phyloP scores from a whole-genome alignment of 2,888 invertebrate genomes.

The Cryptus armator region DNA sequence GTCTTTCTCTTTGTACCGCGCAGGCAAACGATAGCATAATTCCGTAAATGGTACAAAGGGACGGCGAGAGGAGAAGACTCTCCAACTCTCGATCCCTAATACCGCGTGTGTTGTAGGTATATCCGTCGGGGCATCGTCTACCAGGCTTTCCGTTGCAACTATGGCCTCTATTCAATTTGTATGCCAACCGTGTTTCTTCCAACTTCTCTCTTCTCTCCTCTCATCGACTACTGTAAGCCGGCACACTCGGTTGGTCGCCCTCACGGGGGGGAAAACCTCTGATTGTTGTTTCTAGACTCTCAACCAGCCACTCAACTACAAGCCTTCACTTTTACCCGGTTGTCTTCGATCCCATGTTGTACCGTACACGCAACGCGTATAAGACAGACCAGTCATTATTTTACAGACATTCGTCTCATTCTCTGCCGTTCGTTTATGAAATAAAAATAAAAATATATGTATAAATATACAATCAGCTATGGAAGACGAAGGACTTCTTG shows the following conservation, averaged over 20 bases:
- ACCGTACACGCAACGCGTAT: slow-evolving; percentile 45
- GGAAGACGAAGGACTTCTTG: slow-evolving; percentile 50
- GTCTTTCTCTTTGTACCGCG: slow-evolving; percentile 67
- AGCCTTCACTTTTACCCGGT: slow-evolving; percentile 12
- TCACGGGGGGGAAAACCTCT: slow-evolving; percentile 48
- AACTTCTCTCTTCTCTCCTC: slow-evolving; percentile 59
- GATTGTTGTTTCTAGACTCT: slow-evolving; percentile 63
- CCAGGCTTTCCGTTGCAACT: slow-evolving; percentile 42
- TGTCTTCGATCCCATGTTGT: slow-evolving; percentile 19
- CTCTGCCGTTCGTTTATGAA: slow-evolving; percentile 54
- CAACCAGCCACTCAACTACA: slow-evolving; percentile 15
- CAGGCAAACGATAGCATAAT: slow-evolving; percentile 78
- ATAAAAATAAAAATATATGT: slow-evolving; percentile 37
- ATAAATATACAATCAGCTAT: slow-evolving; percentile 15
- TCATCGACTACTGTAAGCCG: slow-evolving; percentile 51
- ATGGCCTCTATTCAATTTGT: slow-evolving; percentile 80
- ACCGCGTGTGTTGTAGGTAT: slow-evolving; percentile 53
- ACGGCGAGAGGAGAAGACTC: slow-evolving; percentile 48
- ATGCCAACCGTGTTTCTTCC: slow-evolving; percentile 76
- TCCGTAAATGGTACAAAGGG: slow-evolving; percentile 76
- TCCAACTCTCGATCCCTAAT: slow-evolving; percentile 60
- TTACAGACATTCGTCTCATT: slow-evolving; percentile 62
- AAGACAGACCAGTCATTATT: slow-evolving; percentile 70
- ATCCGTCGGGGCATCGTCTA: slow-evolving; percentile 25
- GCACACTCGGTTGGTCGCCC: slow-evolving; percentile 52